Conservation (phyloP, 2,888 invertebrate species). For the Micropterix aruncella region DNA sequence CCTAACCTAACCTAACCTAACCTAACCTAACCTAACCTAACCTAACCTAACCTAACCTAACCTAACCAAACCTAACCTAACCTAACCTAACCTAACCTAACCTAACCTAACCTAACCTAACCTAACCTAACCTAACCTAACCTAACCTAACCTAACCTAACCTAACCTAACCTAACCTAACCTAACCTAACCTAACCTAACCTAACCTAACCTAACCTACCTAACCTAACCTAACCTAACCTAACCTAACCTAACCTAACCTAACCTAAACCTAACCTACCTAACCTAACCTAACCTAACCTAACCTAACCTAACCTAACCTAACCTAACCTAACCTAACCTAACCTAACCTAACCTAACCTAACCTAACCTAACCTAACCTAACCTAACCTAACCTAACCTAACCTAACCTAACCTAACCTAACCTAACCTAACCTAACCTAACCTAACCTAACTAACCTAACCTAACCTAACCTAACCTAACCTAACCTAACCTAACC, state of each 20-base stretch:
- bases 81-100: slow-evolving; percentile 7
- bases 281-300: slow-evolving; percentile 8
- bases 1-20: slow-evolving; percentile 8
- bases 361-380: slow-evolving; percentile 9
- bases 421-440: slow-evolving; percentile 2
- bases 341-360: slow-evolving; percentile 9
- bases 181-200: slow-evolving; percentile 8
- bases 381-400: slow-evolving; percentile 5
- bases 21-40: slow-evolving; percentile 13
- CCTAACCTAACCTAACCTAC: slow-evolving; percentile 9
- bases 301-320: slow-evolving; percentile 8
- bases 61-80: slow-evolving; percentile 15
- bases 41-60: slow-evolving; percentile 8
- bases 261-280: slow-evolving; percentile 7
- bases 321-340: slow-evolving; percentile 9
- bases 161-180: slow-evolving; percentile 9
- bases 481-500: slow-evolving; percentile 1
- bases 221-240: slow-evolving; percentile 9
- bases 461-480: neutral
- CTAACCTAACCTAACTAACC: neutral
- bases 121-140: slow-evolving; percentile 8
- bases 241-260: slow-evolving; percentile 9
- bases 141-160: slow-evolving; percentile 9
- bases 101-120: slow-evolving; percentile 7
- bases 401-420: slow-evolving; percentile 3